phyloP scores from a whole-genome alignment of 2,113 vertebrate species.

The Acanthochromis polyacanthus region DNA sequence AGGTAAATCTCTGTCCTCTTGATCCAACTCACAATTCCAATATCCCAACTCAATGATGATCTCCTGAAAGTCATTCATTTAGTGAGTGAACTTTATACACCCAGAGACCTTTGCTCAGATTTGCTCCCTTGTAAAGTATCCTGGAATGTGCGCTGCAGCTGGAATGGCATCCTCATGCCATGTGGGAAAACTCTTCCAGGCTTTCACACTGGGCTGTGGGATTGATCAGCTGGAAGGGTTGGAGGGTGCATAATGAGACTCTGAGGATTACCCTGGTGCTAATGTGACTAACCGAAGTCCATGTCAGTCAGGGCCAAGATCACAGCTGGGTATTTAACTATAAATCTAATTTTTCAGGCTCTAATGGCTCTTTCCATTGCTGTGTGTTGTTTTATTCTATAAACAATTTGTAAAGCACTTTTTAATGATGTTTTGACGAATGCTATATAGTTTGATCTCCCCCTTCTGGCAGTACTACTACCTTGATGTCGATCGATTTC shows the following conservation, averaged over 20 bases:
- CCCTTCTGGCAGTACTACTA: too few species aligned
- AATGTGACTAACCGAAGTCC: constrained; percentile 34
- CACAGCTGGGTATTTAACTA: constrained; percentile 54
- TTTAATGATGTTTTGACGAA: too few species aligned
- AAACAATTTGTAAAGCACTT: not conserved
- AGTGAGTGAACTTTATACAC: constrained; percentile 23
- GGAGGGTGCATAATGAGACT: constrained; percentile 14
- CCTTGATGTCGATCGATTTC: too few species aligned
- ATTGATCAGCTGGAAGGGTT: constrained; percentile 28
- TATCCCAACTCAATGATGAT: constrained; percentile 3
- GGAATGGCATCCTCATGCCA: constrained; percentile 36
- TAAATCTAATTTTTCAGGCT: constrained; percentile 19
- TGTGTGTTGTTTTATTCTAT: not conserved
- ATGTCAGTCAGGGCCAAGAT: constrained; percentile 39
- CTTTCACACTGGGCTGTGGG: constrained; percentile 32
- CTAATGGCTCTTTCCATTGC: not conserved
- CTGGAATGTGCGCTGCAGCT: constrained; percentile 61
- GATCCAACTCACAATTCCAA: too few species aligned
- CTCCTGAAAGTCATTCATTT: not conserved
- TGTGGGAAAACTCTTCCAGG: constrained; percentile 66
- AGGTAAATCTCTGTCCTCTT: not conserved
- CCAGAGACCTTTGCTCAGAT: constrained; percentile 33
- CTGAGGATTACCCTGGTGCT: constrained; percentile 30
- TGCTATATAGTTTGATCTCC: too few species aligned
- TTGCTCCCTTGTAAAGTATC: constrained; percentile 27